phyloP scores from a whole-genome alignment of 2,113 vertebrate species.

The Herpetotheres cachinnans region DNA sequence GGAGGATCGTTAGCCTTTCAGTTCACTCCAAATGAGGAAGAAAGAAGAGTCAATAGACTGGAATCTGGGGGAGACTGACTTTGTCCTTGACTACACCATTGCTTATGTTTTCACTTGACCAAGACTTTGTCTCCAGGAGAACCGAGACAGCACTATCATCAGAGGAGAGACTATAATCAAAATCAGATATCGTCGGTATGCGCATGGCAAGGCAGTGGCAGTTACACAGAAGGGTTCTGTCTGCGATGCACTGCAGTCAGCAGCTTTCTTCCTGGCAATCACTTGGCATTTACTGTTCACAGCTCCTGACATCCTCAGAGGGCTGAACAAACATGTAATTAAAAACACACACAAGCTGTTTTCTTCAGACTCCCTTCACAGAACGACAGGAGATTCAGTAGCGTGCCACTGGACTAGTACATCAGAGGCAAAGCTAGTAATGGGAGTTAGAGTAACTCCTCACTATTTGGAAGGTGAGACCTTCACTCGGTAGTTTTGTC shows the following conservation, averaged over 20 bases:
- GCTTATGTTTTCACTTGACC: conserved; percentile 54
- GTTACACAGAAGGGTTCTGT: conserved; percentile 38
- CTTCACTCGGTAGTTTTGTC: background rate
- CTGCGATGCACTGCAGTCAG: conserved; percentile 15
- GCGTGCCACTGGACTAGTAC: background rate
- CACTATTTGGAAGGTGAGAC: background rate
- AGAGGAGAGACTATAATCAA: conserved; percentile 54
- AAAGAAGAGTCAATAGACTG: conserved; percentile 35
- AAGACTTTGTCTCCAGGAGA: conserved; percentile 48
- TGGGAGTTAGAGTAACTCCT: background rate
- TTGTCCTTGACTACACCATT: conserved; percentile 49
- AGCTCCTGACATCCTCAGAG: conserved; percentile 43
- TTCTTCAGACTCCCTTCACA: background rate
- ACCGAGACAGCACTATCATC: conserved; percentile 47
- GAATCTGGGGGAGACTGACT: conserved; percentile 50
- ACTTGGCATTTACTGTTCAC: conserved; percentile 53
- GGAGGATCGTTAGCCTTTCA: background rate
- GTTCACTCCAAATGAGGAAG: conserved; percentile 43
- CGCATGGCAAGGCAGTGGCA: conserved; percentile 43
- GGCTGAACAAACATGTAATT: conserved; percentile 25
- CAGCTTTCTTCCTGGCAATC: conserved; percentile 44
- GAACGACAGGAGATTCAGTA: background rate
- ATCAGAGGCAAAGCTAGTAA: background rate
- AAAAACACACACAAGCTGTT: background rate
- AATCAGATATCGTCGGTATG: conserved; percentile 54